Evolutionary conservation across 1,140 invertebrate species (phyloP).

Genomic region (Papilio xuthus): DNA sequence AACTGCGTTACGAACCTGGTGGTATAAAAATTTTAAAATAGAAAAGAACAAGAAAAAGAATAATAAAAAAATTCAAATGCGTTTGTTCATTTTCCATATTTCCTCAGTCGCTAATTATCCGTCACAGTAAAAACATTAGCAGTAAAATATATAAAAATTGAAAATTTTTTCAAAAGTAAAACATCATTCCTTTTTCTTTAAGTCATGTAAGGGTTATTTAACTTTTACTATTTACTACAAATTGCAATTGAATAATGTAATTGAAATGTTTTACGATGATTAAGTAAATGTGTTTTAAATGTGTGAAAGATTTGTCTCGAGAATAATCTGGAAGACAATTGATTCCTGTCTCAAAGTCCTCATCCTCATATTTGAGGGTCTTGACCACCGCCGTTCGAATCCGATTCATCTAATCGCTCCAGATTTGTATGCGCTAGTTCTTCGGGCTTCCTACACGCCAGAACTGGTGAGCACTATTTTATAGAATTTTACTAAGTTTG

Average conservation of each 20-base stretch:
- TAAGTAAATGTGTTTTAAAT: neutral
- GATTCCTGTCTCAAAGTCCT: neutral
- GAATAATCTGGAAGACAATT: neutral
- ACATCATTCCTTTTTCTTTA: slow-evolving; percentile 8
- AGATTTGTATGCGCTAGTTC: neutral
- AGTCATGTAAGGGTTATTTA: neutral
- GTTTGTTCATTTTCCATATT: neutral
- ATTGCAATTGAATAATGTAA: neutral
- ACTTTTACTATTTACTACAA: neutral
- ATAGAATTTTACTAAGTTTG: neutral
- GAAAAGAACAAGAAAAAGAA: slow-evolving; percentile 21
- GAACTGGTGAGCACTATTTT: neutral
- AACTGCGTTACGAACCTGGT: neutral
- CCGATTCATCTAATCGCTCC: neutral
- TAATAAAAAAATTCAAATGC: slow-evolving; percentile 8
- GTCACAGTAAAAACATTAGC: slow-evolving; percentile 29
- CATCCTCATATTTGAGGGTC: neutral
- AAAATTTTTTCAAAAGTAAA: slow-evolving; percentile 34
- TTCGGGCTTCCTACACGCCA: neutral
- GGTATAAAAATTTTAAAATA: slow-evolving; percentile 15
- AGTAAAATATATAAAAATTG: slow-evolving; percentile 38
- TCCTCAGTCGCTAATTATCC: slow-evolving; percentile 27
- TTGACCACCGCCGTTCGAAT: no score
- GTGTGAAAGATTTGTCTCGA: neutral
- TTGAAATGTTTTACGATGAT: neutral